phyloP scores from a whole-genome alignment of 2,113 vertebrate species.

The Callaeas wilsoni region DNA sequence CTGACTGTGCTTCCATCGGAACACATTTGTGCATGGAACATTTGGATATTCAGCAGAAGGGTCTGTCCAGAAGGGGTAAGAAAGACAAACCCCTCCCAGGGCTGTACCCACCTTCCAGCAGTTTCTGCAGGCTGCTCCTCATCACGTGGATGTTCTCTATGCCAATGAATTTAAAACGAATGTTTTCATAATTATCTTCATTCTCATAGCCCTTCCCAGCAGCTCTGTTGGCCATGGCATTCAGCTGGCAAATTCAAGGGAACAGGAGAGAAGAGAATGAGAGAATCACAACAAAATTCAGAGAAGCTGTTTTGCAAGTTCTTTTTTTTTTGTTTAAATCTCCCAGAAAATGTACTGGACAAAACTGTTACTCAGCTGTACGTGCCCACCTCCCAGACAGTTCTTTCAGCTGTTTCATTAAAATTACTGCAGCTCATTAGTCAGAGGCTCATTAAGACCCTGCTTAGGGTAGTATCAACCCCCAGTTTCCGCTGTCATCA shows the following conservation, averaged over 20 bases:
- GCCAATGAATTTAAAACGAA: conserved; percentile 81
- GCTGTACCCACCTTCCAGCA: conserved; percentile 77
- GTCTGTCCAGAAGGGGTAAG: neutral
- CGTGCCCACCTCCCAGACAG: neutral
- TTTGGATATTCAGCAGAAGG: neutral
- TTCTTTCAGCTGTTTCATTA: neutral
- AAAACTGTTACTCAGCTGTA: neutral
- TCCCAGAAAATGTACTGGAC: neutral
- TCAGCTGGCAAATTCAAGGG: conserved; percentile 66
- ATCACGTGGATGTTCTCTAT: conserved; percentile 87
- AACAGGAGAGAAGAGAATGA: neutral
- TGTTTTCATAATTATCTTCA: conserved; percentile 79
- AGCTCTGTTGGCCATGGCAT: conserved; percentile 81
- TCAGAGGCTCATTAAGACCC: neutral
- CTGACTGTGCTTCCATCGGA: neutral
- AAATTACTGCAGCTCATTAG: neutral
- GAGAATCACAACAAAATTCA: neutral
- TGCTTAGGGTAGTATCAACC: neutral
- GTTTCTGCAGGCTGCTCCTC: conserved; percentile 80
- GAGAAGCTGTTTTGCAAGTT: neutral
- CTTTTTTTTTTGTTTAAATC: neutral
- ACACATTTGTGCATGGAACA: fast-evolving
- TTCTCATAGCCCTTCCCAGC: conserved; percentile 85
- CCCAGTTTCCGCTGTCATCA: neutral
- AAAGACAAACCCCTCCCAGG: neutral